Conservation (phyloP, 2,113 vertebrate genomes). For the Halcyon senegalensis region DNA sequence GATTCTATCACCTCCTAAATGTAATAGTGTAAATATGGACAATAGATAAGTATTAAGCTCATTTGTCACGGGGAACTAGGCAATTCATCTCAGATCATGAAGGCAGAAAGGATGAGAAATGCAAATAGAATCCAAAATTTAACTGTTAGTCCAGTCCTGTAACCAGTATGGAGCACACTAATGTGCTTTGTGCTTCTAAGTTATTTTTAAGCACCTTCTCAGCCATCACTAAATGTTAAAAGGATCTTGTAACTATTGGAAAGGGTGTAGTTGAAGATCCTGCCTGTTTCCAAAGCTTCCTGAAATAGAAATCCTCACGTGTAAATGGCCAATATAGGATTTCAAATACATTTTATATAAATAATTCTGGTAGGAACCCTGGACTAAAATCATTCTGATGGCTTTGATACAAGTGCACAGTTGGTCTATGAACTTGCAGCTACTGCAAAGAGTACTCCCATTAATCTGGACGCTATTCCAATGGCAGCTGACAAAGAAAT, state of each 20-base stretch:
- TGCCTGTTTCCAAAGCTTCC: conserved; percentile 49
- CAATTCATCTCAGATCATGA: conserved; percentile 25
- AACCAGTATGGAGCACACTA: neutral
- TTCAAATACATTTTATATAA: conserved; percentile 56
- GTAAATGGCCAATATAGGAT: conserved; percentile 56
- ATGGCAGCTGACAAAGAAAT: conserved; percentile 34
- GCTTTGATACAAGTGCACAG: conserved; percentile 56
- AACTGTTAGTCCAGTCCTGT: neutral
- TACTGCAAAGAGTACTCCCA: conserved; percentile 15
- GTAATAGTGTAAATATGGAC: conserved; percentile 36
- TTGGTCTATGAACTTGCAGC: conserved; percentile 35
- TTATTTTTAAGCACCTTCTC: conserved; percentile 64
- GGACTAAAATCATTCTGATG: conserved; percentile 37
- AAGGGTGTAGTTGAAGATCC: conserved; percentile 50
- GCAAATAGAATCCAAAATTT: conserved; percentile 9
- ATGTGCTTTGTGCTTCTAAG: conserved; percentile 18
- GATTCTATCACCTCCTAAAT: conserved; percentile 10
- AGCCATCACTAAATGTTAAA: conserved; percentile 65
- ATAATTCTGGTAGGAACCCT: conserved; percentile 57
- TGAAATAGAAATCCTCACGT: conserved; percentile 67
- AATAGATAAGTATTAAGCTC: conserved; percentile 24
- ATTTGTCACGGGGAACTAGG: conserved; percentile 35
- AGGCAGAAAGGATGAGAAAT: neutral
- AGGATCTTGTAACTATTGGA: conserved; percentile 63
- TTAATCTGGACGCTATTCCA: conserved; percentile 44